These are phyloP conservation scores for Lithodes maja DNA, from an alignment of 2,888 invertebrate genomes.

Conservation along the genomic window DNA sequence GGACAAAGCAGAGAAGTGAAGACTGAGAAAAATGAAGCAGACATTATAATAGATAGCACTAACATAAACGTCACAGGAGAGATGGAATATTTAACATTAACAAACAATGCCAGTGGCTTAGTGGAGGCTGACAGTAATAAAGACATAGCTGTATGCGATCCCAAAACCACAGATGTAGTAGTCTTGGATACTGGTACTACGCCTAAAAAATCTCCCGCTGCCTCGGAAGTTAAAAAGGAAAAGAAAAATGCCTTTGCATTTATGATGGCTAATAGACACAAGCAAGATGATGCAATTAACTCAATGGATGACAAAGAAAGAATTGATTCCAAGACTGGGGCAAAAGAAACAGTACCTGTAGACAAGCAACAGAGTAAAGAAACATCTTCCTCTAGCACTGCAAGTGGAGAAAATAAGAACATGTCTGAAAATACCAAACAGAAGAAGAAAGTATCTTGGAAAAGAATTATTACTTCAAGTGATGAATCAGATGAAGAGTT, in stretches of 20 bases:
- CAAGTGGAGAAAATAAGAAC: not conserved
- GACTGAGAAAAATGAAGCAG: no score
- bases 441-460: not conserved
- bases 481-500: constrained; percentile 28
- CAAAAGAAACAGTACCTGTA: not conserved
- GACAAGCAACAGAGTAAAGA: no score
- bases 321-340: not conserved
- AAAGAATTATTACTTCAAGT: constrained; percentile 21
- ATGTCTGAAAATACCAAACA: not conserved
- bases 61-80: no score
- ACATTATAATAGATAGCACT: no score
- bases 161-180: not conserved
- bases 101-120: not conserved
- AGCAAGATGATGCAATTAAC: constrained; percentile 32
- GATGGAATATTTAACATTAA: not conserved
- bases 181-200: not conserved
- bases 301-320: constrained; percentile 16
- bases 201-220: not conserved
- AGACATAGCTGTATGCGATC: not conserved
- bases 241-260: constrained; percentile 50
- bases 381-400: not conserved
- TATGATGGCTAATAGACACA: constrained; percentile 52
- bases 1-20: no score
- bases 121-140: not conserved
- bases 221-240: not conserved